Evolutionary conservation across 2,797 vertebrate genomes (phyloP).

Genomic region (Anisognathus igniventris): DNA sequence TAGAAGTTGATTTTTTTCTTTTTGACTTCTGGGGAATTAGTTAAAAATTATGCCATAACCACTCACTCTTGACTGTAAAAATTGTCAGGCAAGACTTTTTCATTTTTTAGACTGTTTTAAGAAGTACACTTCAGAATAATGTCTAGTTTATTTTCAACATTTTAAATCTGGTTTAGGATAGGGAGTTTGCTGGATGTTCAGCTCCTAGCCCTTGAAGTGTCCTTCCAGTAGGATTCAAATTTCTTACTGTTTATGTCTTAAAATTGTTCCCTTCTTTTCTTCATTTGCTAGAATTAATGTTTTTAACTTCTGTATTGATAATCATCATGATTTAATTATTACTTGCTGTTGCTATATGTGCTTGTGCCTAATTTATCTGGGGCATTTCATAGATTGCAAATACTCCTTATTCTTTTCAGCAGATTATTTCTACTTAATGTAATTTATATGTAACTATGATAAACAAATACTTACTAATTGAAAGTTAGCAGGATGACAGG

Average conservation of each 20-base stretch:
- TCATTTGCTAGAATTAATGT: not conserved
- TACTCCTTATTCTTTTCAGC: not conserved
- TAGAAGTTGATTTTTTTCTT: not conserved
- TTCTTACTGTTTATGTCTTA: not conserved
- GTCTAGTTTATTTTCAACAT: not conserved
- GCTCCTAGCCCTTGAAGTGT: not conserved
- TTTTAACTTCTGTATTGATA: not conserved
- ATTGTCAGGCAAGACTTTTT: not conserved
- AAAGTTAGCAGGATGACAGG: not conserved
- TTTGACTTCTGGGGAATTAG: not conserved
- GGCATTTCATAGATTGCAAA: not conserved
- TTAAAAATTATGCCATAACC: not conserved
- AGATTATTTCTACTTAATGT: not conserved
- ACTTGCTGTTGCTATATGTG: not conserved
- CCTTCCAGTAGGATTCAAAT: not conserved
- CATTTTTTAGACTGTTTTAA: not conserved
- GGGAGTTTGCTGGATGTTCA: not conserved
- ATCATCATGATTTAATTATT: not conserved
- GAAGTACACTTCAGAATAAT: not conserved
- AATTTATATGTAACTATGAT: not conserved
- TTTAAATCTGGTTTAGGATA: not conserved
- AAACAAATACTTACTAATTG: not conserved
- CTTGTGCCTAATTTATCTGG: not conserved
- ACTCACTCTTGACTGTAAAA: not conserved
- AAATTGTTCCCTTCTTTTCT: not conserved